Evolutionary conservation across 2,888 invertebrate species (phyloP), one percentile per base, ranked within the genome.

Genomic region (Scaptomyza parva): DNA sequence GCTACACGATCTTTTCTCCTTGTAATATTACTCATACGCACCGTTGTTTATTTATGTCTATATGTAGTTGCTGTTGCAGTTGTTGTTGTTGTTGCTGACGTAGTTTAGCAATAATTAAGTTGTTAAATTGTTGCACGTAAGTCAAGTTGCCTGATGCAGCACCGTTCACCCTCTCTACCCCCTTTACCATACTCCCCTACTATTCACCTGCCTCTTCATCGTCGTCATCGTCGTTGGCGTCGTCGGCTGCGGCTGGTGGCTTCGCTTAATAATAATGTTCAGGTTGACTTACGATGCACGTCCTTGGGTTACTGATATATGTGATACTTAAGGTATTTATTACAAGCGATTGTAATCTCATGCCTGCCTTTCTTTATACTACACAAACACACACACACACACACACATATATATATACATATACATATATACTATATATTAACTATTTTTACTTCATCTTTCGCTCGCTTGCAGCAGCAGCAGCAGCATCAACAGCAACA

Each of bases 81-180:
- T 66, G 75, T 45, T 58, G 75, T 55, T 75, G 69, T 61, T 78
- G 82, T 73, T 69, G 75, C 63, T 78, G 74, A 57, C 62, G 82
- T 81, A 89, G 88, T 90, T 89, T 89, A 90, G 89, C 86, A 89
- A 88, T 89, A 89, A 89, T 89, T 89, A 89, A 89, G 89, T 90
- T 89, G 90, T 89, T 88, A 89, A 89, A 88, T 87, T 89, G 86
- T 80, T 74, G 86, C 88, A 86, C 87, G 89, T 89, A 87, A 87
- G 88, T 88, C 84, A 88, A 83, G 86, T 70, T 72, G 69, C 70
- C 55, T 59, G 51, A 40, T 28, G 44, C 33, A 37, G 35, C 47
- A 41, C 18, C 20, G 37, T 30, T 17, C 18, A 18, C 39, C 30
- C 50, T 7, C 43, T 18, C 41, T 59, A n/a, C 44, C 52, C n/a